Conservation (phyloP, 2,113 vertebrate species). For the Charadrius vociferus region DNA sequence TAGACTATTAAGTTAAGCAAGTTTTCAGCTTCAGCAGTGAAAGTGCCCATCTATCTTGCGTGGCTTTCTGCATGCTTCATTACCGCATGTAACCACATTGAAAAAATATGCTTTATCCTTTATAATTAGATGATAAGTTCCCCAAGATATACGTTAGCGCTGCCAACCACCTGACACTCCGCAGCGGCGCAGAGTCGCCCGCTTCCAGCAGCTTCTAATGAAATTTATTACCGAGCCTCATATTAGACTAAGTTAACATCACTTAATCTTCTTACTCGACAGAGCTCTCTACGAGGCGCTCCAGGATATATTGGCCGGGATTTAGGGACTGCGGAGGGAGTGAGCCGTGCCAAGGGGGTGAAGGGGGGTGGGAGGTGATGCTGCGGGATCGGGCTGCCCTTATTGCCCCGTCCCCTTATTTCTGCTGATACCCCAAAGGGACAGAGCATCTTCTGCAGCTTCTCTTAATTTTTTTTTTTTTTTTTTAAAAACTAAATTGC, state of each 20-base stretch:
- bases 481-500: background rate
- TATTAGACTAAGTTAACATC: conserved; percentile 36
- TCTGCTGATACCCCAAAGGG: background rate
- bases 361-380: background rate
- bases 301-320: background rate
- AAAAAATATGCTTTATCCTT: conserved; percentile 73
- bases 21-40: conserved; percentile 75
- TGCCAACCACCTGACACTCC: conserved; percentile 33
- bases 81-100: conserved; percentile 75
- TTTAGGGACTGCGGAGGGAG: background rate
- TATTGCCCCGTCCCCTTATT: background rate
- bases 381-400: background rate
- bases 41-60: conserved; percentile 78
- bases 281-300: background rate
- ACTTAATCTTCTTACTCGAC: conserved; percentile 29
- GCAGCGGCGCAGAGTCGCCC: background rate
- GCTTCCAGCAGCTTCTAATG: conserved; percentile 8
- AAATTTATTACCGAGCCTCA: conserved; percentile 20
- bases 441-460: background rate
- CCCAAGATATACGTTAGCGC: background rate
- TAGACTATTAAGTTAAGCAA: conserved; percentile 82
- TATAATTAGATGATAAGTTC: conserved; percentile 77
- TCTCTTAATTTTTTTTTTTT: background rate
- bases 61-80: conserved; percentile 79
- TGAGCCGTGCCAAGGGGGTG: background rate